Evolutionary conservation across 2,797 vertebrate species (phyloP).

Genomic region (Limnodromus scolopaceus): DNA sequence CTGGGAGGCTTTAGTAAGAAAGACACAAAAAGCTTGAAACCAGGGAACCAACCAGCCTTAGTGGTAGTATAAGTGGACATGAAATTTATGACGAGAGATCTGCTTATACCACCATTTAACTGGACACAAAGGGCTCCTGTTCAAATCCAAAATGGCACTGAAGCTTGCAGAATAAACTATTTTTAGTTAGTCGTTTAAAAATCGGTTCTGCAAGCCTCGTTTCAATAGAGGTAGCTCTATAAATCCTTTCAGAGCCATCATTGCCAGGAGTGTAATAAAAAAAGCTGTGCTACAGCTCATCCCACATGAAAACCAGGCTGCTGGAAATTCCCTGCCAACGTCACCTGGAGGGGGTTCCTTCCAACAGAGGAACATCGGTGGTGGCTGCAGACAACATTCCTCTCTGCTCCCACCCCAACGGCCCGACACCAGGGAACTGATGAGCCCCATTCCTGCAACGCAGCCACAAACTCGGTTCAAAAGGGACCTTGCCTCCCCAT

Average conservation of each 20-base stretch:
- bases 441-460: accelerated
- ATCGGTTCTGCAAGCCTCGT: background rate
- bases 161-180: background rate
- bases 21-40: background rate
- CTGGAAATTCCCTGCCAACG: background rate
- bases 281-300: background rate
- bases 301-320: background rate
- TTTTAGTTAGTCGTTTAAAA: slow-evolving; percentile 1
- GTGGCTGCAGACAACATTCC: accelerated
- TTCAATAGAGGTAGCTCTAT: background rate
- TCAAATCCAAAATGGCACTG: background rate
- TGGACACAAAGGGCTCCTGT: background rate
- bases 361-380: accelerated
- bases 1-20: background rate
- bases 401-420: background rate
- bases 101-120: background rate
- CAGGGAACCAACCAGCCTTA: background rate
- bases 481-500: background rate
- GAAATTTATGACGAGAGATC: background rate
- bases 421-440: background rate
- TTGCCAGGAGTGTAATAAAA: background rate
- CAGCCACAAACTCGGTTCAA: background rate
- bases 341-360: background rate
- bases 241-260: background rate
- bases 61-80: background rate